Conservation (phyloP, 2,888 invertebrate genomes). For the Ischnus inquisitorius region DNA sequence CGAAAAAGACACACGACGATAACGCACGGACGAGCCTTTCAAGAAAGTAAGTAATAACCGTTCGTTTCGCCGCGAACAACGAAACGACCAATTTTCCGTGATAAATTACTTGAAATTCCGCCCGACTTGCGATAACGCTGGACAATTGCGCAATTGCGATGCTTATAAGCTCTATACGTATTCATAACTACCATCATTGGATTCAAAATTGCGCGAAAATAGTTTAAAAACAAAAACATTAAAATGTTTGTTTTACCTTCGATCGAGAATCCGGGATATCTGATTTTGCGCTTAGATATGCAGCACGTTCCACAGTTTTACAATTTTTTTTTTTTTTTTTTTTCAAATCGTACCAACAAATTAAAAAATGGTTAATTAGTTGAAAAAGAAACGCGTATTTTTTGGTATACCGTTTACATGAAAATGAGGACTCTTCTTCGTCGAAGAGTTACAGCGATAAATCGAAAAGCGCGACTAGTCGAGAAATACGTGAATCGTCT, state of each 20-base stretch:
- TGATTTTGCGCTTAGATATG: too few species aligned
- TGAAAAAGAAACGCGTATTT: too few species aligned
- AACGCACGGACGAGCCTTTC: conserved; percentile 13
- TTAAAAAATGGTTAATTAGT: too few species aligned
- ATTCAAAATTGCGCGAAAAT: not conserved
- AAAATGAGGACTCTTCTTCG: not conserved
- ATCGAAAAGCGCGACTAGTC: conserved; percentile 38
- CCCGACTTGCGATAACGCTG: not conserved
- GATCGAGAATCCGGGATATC: too few species aligned
- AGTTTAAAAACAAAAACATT: not conserved
- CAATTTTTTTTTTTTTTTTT: too few species aligned
- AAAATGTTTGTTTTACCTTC: too few species aligned
- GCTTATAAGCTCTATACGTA: not conserved
- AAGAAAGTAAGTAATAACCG: not conserved
- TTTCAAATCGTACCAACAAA: too few species aligned
- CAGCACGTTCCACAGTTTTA: too few species aligned
- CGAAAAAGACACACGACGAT: conserved; percentile 11
- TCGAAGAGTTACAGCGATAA: not conserved
- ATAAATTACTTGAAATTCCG: conserved; percentile 39
- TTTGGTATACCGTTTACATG: too few species aligned
- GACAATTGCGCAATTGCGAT: conserved; percentile 11
- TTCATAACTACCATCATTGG: not conserved
- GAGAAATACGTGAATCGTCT: conserved; percentile 12
- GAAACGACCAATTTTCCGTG: conserved; percentile 35
- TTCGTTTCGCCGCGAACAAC: not conserved